Base-by-base conservation (phyloP, 2,888 invertebrate genomes). In the Fragum whitleyi region DNA sequence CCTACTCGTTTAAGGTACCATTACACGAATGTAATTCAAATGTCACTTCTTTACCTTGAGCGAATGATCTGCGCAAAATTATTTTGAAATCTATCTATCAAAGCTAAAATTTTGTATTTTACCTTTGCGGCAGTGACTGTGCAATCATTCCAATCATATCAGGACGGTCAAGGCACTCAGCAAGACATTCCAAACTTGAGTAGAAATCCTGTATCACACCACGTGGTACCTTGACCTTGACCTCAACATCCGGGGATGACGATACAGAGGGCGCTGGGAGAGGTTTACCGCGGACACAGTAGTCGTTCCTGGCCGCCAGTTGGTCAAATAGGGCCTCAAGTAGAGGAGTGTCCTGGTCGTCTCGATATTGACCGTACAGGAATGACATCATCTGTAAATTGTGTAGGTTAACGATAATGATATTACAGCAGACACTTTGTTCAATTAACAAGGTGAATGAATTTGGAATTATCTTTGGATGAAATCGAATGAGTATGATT, bases 181-280 rank as follows among this genome's bases (percentile, higher is more conserved):
- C 28, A 26, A 92, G 73, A 72, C 90, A 89, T 42, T 89, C 88
- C 19, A 92, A 81, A 71, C 90, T 90, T 29, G 88, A 87, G 7
- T 72, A 51, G 74, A 89, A 90, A 70, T 89, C 89, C 0, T 74
- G 75, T 0, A 92, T 55, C 21, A 81, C 77, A 36, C 88, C 88
- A 67, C 86, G 83, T 36, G 81, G 78, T 79, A 84, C 75, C 59
- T 79, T 83, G 36, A 71, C 67, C 39, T 81, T 78, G 7, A 70
- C 77, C 5, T 73, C 79, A 14, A 53, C 62, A 11, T 81, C 82
- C 3, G 65, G 59, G 2, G 77, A 57, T 14, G 84, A 79, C 5
- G 78, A 62, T 0, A 79, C 59, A n/a, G 81, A 67, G 16, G 81
- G 77, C 6, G 81, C 81, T 36, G 85, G 85, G 5, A 85, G 81